phyloP scores from a whole-genome alignment of 30 jellyfish, hydroid and myxozoan genomes.

The Aurelia aurita complex sp. Pacific region DNA sequence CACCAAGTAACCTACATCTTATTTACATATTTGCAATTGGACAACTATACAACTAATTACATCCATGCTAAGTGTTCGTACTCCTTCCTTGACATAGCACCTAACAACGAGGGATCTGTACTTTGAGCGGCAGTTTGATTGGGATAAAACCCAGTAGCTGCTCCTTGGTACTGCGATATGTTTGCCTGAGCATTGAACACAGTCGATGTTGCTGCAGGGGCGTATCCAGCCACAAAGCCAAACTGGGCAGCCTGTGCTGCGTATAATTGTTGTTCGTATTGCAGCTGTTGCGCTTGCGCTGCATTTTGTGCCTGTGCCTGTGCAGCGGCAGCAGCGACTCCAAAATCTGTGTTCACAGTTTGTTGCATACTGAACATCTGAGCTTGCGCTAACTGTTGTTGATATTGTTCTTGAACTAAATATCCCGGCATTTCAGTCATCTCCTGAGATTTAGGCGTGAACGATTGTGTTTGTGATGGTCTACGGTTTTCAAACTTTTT shows the following conservation, averaged over 20 bases:
- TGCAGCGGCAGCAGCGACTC: no score
- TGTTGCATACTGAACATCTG: no score
- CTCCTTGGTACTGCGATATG: slow-evolving; percentile 23
- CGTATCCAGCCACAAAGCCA: slow-evolving; percentile 16
- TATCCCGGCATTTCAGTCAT: no score
- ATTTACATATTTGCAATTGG: slow-evolving; percentile 31
- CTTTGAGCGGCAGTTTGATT: slow-evolving; percentile 1
- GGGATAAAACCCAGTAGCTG: slow-evolving; percentile 5
- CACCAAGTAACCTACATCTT: neutral
- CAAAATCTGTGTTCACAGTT: no score
- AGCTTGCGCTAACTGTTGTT: slow-evolving; percentile 7
- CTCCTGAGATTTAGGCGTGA: neutral
- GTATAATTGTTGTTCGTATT: slow-evolving; percentile 29
- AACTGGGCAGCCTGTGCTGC: slow-evolving; percentile 11
- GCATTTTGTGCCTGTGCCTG: no score
- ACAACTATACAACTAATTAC: slow-evolving; percentile 29
- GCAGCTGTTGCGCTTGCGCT: slow-evolving; percentile 22
- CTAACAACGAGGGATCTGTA: neutral
- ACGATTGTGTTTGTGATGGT: neutral
- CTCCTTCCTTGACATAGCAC: slow-evolving; percentile 17
- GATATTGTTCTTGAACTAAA: neutral
- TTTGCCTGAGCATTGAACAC: neutral
- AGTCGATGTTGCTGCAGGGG: neutral
- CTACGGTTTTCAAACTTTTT: neutral
- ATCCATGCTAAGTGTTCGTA: slow-evolving; percentile 67